Percentiles rank a stretch among this genome's conserved stretches.
These are phyloP conservation scores for Cryptocephalus primarius DNA, from an alignment of 2,888 invertebrate genomes.

Conservation along the genomic window DNA sequence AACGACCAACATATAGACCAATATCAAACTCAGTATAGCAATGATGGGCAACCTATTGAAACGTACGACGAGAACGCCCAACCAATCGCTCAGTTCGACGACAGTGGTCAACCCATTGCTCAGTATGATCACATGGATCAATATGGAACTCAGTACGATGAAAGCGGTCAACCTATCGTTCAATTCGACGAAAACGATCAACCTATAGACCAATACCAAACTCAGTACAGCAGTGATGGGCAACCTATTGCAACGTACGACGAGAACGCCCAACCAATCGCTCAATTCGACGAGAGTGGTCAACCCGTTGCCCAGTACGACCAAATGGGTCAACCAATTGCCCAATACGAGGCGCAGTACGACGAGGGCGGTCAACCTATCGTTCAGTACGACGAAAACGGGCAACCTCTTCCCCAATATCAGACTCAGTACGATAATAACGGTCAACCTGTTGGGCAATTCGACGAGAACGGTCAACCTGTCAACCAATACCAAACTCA, in stretches of 20 bases:
- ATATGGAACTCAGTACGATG: constrained; percentile 16
- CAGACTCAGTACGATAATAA: constrained; percentile 19
- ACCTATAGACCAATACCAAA: constrained; percentile 12
- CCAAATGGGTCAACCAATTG: constrained; percentile 15
- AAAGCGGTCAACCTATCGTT: constrained; percentile 15
- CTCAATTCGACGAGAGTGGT: constrained; percentile 14
- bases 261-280: constrained; percentile 9
- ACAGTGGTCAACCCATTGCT: constrained; percentile 15
- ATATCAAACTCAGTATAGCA: constrained; percentile 12
- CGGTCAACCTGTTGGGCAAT: constrained; percentile 16
- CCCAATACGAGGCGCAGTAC: constrained; percentile 18
- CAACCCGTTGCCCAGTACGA: constrained; percentile 15
- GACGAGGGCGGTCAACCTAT: constrained; percentile 18
- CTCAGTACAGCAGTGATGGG: constrained; percentile 6
- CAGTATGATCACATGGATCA: constrained; percentile 10
- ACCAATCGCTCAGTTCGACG: constrained; percentile 14
- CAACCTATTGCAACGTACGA: constrained; percentile 9
- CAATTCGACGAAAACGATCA: constrained; percentile 11
- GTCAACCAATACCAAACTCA: constrained; percentile 8
- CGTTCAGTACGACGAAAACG: constrained; percentile 16
- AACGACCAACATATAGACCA: constrained; percentile 15
- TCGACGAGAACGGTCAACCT: constrained; percentile 19
- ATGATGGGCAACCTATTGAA: constrained; percentile 12
- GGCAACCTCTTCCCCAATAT: constrained; percentile 16
- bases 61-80: constrained; percentile 12